Evolutionary conservation across 1,140 invertebrate genomes (phyloP).

Genomic region (Hylaeus volcanicus): DNA sequence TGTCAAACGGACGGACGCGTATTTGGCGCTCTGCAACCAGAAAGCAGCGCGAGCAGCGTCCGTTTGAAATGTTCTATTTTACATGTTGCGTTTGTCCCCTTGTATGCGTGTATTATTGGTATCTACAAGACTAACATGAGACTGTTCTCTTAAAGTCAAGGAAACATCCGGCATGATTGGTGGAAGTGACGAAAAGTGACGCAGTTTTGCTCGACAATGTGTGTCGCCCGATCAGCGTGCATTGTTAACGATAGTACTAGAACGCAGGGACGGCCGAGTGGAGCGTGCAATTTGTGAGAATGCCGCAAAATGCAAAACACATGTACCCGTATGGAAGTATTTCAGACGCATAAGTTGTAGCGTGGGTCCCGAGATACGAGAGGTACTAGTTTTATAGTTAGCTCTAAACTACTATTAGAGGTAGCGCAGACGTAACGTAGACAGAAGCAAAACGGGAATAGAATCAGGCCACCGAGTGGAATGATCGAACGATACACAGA

Average conservation of each 20-base stretch:
- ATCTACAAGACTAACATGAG: not conserved
- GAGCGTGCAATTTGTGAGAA: constrained; percentile 35
- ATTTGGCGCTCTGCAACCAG: too few species aligned
- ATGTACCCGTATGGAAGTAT: constrained; percentile 36
- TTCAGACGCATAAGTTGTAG: constrained; percentile 53
- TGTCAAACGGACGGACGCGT: not conserved
- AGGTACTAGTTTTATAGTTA: constrained; percentile 61
- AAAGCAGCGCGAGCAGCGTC: not conserved
- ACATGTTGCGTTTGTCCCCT: constrained; percentile 12
- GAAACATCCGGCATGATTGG: not conserved
- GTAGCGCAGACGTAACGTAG: constrained; percentile 58
- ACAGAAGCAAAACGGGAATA: constrained; percentile 40
- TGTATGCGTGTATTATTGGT: constrained; percentile 9
- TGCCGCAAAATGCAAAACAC: not conserved
- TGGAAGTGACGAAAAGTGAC: not conserved
- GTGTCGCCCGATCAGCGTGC: constrained; percentile 67
- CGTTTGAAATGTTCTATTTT: constrained; percentile 8
- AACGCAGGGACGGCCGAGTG: constrained; percentile 34
- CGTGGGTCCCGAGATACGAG: constrained; percentile 52
- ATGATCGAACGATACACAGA: constrained; percentile 40
- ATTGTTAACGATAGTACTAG: constrained; percentile 66
- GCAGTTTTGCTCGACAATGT: constrained; percentile 48
- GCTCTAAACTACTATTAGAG: constrained; percentile 59
- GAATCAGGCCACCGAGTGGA: constrained; percentile 35
- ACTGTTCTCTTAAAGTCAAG: not conserved